Evolutionary conservation across 2,888 invertebrate genomes (phyloP), one percentile per base, ranked within the genome.

Genomic region (Clistopyga incitator): DNA sequence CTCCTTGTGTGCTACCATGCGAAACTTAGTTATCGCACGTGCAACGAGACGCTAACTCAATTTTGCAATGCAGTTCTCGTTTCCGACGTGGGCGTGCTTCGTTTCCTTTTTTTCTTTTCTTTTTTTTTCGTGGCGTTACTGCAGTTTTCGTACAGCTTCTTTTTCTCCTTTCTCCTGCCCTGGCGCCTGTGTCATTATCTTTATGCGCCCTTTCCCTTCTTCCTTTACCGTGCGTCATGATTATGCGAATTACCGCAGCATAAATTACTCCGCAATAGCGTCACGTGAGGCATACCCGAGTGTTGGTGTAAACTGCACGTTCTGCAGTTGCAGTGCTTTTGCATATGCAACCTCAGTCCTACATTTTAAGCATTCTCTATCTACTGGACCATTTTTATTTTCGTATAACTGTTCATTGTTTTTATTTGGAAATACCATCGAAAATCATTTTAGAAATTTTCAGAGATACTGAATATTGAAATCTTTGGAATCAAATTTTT

Each of bases 41-140:
- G 68, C 80, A 75, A 81, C 80, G 70, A 81, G 75, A 59, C 38
- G 64, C 52, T 70, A 81, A 81, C 75, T 81, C 70, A 76, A 81
- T 81, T 81, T 81, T 25, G 50, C 65, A 20, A 81, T 70, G 68
- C 68, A 70, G 56, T 50, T 56, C 72, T 50, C 68, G 74, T n/a
- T 50, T 61, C 18, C 45, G 34, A 47, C 56, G 56, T 56, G 59
- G 64, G 74, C 74, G 74, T 29, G 64, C 18, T 38, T 29, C 38
- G n/a, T 6, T 54, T 54, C 34, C 18, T 23, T 70, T 29, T 65
- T 45, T 25, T 68, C 54, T 29, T 65, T 45, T 25, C 52, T 52
- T 54, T 71, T 71, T 54, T 71, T 4, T 29, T 29, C 29, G 23
- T 8, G n/a, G 1, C 42, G 6, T 3, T 38, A 13, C 6, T 23